Conservation (phyloP, 2,797 vertebrate genomes). For the Peromyscus attwateri region DNA sequence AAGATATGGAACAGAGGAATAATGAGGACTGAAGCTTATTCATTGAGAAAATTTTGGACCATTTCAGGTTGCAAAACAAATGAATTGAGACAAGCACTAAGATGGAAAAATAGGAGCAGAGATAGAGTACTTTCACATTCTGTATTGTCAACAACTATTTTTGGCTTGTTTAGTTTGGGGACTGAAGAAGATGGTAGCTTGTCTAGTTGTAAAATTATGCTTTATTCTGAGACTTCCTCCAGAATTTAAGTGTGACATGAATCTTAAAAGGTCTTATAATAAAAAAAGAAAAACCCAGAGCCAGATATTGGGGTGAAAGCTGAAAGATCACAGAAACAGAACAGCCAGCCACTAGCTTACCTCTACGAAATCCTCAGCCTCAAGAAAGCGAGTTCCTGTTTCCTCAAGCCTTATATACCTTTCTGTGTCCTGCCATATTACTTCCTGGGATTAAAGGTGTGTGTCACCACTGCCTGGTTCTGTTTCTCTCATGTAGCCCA, state of each 20-base stretch:
- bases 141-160: not conserved
- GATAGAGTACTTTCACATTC: not conserved
- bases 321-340: too few species aligned
- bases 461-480: too few species aligned
- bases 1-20: not conserved
- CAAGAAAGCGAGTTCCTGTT: too few species aligned
- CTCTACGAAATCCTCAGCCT: too few species aligned
- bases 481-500: too few species aligned
- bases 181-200: not conserved
- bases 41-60: constrained; percentile 38
- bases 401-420: too few species aligned
- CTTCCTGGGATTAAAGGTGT: too few species aligned
- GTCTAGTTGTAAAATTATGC: not conserved
- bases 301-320: too few species aligned
- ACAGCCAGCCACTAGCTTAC: too few species aligned
- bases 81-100: not conserved
- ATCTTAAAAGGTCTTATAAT: too few species aligned
- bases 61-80: constrained; percentile 50
- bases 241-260: not conserved
- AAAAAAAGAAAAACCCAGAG: too few species aligned
- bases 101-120: not conserved
- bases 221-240: not conserved
- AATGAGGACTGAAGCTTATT: not conserved
- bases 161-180: constrained; percentile 31
- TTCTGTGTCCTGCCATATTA: too few species aligned